A percentile compares a stretch with the other conserved stretches of the same genome.
Evolutionary conservation across 1,140 invertebrate species (phyloP).

Genomic region (Batillaria attramentaria): DNA sequence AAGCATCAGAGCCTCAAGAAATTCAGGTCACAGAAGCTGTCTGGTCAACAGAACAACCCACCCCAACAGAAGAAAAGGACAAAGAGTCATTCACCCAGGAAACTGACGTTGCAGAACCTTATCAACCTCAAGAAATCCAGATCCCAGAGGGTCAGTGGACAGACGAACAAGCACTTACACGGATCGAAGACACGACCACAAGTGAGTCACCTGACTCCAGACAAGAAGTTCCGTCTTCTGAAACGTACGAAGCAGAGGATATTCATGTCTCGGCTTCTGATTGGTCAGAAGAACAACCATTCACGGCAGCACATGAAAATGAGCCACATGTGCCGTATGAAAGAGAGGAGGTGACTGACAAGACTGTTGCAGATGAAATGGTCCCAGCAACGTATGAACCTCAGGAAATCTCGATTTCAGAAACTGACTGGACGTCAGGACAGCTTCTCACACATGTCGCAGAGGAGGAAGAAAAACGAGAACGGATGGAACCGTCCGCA

Average conservation of each 20-base stretch:
- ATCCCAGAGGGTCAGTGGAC: too few relatives aligned
- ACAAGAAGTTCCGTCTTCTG: background rate
- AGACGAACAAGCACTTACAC: too few relatives aligned
- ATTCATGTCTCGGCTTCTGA: background rate
- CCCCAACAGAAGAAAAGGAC: too few relatives aligned
- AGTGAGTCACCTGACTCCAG: too few relatives aligned
- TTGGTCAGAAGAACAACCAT: constrained; percentile 1
- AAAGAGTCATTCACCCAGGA: too few relatives aligned
- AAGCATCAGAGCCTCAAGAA: background rate
- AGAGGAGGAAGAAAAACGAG: too few relatives aligned
- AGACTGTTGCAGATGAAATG: too few relatives aligned
- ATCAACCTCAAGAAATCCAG: background rate
- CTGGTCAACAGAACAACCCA: background rate
- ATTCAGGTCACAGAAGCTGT: background rate
- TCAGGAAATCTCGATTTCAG: background rate
- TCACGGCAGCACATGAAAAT: background rate
- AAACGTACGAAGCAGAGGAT: background rate
- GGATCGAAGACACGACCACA: too few relatives aligned
- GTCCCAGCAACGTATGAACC: background rate
- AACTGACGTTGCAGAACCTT: background rate
- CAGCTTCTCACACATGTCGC: background rate
- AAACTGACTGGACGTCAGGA: background rate
- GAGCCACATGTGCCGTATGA: background rate
- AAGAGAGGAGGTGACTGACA: too few relatives aligned
- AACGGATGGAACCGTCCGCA: too few relatives aligned